Evolutionary conservation across 2,113 vertebrate genomes (phyloP), one percentile per base, ranked within the genome.

Genomic region (Gambusia holbrooki): DNA sequence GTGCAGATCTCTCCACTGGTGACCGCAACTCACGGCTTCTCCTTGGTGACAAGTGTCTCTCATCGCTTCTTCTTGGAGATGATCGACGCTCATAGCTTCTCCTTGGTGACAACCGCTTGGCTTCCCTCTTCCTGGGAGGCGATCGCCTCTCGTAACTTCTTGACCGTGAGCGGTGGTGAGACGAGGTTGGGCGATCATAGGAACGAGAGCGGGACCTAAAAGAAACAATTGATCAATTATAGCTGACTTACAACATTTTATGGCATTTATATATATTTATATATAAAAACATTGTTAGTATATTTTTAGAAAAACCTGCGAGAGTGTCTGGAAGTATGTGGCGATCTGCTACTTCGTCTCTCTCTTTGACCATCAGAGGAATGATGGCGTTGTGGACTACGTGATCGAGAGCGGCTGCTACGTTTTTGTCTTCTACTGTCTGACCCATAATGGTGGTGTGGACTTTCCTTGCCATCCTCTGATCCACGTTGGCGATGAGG

Each of bases 151-250:
- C 69, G 0, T 66, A 68, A 15, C 86, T 69, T 62, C 84, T 76
- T 2, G 86, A 88, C 0, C 51, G 74, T 1, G 84, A 81, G 1
- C 58, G 70, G 22, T 69, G 30, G 3, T 13, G 25, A 0, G 70
- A 70, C 7, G 64, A 62, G 0, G 25, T 7, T 0, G 30, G 54
- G 0, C 2, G 12, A 27, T 61, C 40, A 2, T 70, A 65, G 32
- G 89, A 90, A 14, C 69, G 76, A 66, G 89, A 81, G 6, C 74
- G 66, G 2, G 84, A 87, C 64, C 88, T 82, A 45, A 32, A 45
- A 2, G 32, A 67, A 62, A 45, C 12, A 32, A 15, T 0, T 0
- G 28, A 2, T 7, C n/a, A 63, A 29, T 14, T 14, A 10, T 14
- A 66, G 12, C 7, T 14, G 25, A 11, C 17, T 25, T 25, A 37